These are phyloP conservation scores for Hydrotaea cyrtoneurina DNA, from an alignment of 2,888 invertebrate genomes.

Conservation along the genomic window DNA sequence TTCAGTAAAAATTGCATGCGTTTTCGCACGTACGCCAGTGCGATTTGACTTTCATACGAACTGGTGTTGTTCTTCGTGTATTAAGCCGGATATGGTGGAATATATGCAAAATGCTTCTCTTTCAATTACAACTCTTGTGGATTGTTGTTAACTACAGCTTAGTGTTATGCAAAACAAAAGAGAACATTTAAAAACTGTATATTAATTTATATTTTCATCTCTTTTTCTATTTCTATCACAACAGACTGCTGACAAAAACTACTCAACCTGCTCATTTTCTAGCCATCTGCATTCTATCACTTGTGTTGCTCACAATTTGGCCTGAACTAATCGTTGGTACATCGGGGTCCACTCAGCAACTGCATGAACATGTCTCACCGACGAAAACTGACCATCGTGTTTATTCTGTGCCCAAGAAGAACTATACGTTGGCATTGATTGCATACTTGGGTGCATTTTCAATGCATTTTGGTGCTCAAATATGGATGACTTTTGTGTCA, in stretches of 20 bases:
- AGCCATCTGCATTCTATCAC: constrained; percentile 83
- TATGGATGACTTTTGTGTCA: constrained; percentile 96
- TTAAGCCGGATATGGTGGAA: constrained; percentile 42
- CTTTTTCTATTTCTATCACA: constrained; percentile 74
- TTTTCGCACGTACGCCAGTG: constrained; percentile 80
- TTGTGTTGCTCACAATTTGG: constrained; percentile 82
- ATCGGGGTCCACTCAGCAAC: constrained; percentile 17
- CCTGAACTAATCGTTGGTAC: constrained; percentile 79
- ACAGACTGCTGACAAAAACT: constrained; percentile 87
- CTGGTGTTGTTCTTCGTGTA: constrained; percentile 47
- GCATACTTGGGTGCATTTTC: constrained; percentile 90
- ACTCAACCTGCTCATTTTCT: constrained; percentile 91
- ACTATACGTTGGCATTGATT: constrained; percentile 81
- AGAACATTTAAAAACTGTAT: constrained; percentile 6
- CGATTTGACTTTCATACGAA: constrained; percentile 58
- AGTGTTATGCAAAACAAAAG: neutral
- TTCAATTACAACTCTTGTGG: neutral
- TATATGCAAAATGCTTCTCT: constrained; percentile 2
- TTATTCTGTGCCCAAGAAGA: constrained; percentile 70
- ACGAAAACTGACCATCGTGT: constrained; percentile 14
- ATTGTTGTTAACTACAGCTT: constrained; percentile 14
- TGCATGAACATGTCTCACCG: constrained; percentile 57
- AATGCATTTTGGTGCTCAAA: constrained; percentile 91
- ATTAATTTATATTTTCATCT: neutral
- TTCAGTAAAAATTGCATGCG: constrained; percentile 75